Evolutionary conservation across 2,888 invertebrate species (phyloP).

Genomic region (Brachynemurus nebulosus): DNA sequence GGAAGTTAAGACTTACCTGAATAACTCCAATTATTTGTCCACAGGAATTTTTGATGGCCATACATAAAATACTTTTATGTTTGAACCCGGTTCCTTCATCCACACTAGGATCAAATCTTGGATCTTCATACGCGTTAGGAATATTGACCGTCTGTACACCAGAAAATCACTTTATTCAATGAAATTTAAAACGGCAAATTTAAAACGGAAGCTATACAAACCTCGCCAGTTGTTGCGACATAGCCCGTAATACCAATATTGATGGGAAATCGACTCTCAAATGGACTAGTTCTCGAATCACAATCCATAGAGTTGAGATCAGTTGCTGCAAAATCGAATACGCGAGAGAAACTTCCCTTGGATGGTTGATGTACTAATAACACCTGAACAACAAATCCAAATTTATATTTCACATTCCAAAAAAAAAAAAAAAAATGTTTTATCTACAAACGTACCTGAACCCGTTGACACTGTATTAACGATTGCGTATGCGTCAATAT

Average conservation of each 20-base stretch:
- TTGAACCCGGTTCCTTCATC: slow-evolving; percentile 72
- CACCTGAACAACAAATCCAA: slow-evolving; percentile 39
- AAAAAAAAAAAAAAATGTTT: not conserved
- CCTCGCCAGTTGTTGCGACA: slow-evolving; percentile 91
- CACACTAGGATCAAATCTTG: slow-evolving; percentile 74
- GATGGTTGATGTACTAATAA: slow-evolving; percentile 81
- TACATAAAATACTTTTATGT: slow-evolving; percentile 83
- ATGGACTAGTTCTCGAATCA: slow-evolving; percentile 69
- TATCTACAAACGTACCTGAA: slow-evolving; percentile 67
- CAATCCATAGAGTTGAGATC: slow-evolving; percentile 73
- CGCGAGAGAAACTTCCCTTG: slow-evolving; percentile 84
- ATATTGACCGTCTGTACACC: slow-evolving; percentile 73
- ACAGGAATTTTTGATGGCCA: slow-evolving; percentile 90
- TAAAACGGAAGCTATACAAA: slow-evolving; percentile 33
- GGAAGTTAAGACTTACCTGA: slow-evolving; percentile 38
- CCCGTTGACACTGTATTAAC: slow-evolving; percentile 85
- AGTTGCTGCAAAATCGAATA: slow-evolving; percentile 85
- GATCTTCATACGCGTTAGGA: slow-evolving; percentile 76
- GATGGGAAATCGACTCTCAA: slow-evolving; percentile 86
- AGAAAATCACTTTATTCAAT: not conserved
- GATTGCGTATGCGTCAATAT: slow-evolving; percentile 90
- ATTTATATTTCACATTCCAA: not conserved
- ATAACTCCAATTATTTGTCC: slow-evolving; percentile 89
- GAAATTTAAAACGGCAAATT: no score
- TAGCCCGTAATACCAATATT: slow-evolving; percentile 91